Evolutionary conservation across 2,888 invertebrate species (phyloP).

Genomic region (Agonum fuliginosum): DNA sequence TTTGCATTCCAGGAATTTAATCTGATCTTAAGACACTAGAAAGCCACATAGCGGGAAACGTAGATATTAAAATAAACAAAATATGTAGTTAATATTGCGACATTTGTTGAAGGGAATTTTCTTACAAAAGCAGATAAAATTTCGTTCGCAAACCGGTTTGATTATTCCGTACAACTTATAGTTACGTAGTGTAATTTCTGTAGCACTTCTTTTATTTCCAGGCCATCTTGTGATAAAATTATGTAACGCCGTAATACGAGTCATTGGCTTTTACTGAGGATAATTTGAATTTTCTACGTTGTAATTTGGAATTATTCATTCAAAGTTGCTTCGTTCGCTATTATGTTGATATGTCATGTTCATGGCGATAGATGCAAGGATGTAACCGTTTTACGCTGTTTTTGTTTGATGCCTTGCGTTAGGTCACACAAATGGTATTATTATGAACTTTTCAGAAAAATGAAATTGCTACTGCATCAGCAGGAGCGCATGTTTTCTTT

Average conservation of each 20-base stretch:
- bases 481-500: not conserved
- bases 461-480: constrained; percentile 18
- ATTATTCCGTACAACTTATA: constrained; percentile 13
- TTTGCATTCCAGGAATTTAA: not conserved
- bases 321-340: constrained; percentile 12
- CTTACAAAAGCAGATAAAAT: constrained; percentile 13
- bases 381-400: constrained; percentile 28
- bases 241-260: constrained; percentile 46
- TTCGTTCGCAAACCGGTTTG: constrained; percentile 48
- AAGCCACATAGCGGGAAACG: not conserved
- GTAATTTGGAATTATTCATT: constrained; percentile 39
- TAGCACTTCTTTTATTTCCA: constrained; percentile 33
- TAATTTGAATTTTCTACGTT: constrained; percentile 45
- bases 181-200: constrained; percentile 32
- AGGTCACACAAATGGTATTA: constrained; percentile 28
- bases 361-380: not conserved
- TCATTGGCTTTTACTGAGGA: constrained; percentile 37
- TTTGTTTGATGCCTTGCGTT: constrained; percentile 23
- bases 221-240: constrained; percentile 40
- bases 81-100: constrained; percentile 24
- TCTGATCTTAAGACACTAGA: not conserved
- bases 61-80: constrained; percentile 34
- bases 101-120: constrained; percentile 29
- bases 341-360: constrained; percentile 16
- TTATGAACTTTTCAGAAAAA: constrained; percentile 13